A percentile compares a stretch with the other conserved stretches of the same genome.
phyloP scores from a whole-genome alignment of 2,888 invertebrate species.

The Spodoptera littoralis region DNA sequence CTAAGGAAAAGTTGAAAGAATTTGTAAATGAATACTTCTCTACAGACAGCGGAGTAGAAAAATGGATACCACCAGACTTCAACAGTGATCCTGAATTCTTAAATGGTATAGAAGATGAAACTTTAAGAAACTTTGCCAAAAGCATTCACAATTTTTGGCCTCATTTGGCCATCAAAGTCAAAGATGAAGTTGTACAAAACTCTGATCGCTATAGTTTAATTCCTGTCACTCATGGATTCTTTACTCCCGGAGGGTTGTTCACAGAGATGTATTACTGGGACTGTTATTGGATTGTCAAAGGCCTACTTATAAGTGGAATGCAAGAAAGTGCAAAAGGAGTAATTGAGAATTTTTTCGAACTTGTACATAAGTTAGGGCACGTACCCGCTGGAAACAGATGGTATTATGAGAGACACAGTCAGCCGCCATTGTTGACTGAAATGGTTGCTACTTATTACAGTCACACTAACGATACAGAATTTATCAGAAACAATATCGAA shows the following conservation, averaged over 20 bases:
- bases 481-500: constrained; percentile 89
- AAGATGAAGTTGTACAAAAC: constrained; percentile 85
- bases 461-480: constrained; percentile 90
- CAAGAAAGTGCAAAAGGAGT: constrained; percentile 91
- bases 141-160: constrained; percentile 90
- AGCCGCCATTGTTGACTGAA: constrained; percentile 91
- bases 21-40: constrained; percentile 90
- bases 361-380: constrained; percentile 91
- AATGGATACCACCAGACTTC: constrained; percentile 90
- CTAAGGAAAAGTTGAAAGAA: constrained; percentile 78
- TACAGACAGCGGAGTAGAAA: constrained; percentile 86
- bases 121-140: constrained; percentile 89
- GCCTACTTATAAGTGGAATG: constrained; percentile 94
- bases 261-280: constrained; percentile 96
- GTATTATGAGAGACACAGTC: constrained; percentile 92
- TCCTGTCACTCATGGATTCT: constrained; percentile 91
- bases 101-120: constrained; percentile 86
- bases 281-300: constrained; percentile 95
- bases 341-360: constrained; percentile 92
- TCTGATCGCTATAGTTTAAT: constrained; percentile 90
- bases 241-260: constrained; percentile 92
- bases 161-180: constrained; percentile 89
- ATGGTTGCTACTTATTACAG: constrained; percentile 92
- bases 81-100: constrained; percentile 89
- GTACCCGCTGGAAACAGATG: constrained; percentile 95